Evolutionary conservation across 2,797 vertebrate species (phyloP), one percentile per base, ranked within the genome.

Genomic region (Sorex maritimensis): DNA sequence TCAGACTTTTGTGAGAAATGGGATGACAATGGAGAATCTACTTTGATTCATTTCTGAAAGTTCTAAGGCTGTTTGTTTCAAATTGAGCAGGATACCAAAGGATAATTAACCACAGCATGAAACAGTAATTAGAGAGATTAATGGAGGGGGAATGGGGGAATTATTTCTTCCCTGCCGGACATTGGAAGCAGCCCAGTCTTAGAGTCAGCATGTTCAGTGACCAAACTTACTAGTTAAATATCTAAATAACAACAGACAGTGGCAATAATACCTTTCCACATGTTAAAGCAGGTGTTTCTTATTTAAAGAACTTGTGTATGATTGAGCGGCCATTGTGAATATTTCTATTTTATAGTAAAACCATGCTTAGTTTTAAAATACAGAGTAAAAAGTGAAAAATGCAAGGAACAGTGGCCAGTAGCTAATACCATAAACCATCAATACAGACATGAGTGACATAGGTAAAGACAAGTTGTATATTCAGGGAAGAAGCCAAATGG

Each of bases 11-110:
- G 13, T 88, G 41, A 78, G 10, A n/a, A 68, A 5, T 55, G 11
- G 0, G 4, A 23, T 34, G 72, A 69, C 4, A 38, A 46, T 17
- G 12, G 26, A 14, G 0, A 1, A 7, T 24, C 67, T 55, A 67
- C 7, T 74, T 30, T 52, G 5, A 9, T 12, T 69, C 46, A 81
- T 94, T 94, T 81, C 44, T 78, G 5, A 72, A 86, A 81, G 13
- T 12, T n/a, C 58, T 68, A 78, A 86, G 26, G 3, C 5, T 52
- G 1, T 30, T 41, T 5, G 13, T 19, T 49, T 92, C 26, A 69
- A 58, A 24, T 2, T 52, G 19, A 52, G 2, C 14, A 0, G 61
- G 5, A 68, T 0, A 28, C 24, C 61, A 58, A 6, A 61, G 9
- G 13, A 4, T n/a, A 44, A 84, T 34, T 77, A 65, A 10, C 4